A percentile compares a stretch with the other conserved stretches of the same genome.
Conservation (phyloP, 2,797 vertebrate species). For the Gastrophryne carolinensis region DNA sequence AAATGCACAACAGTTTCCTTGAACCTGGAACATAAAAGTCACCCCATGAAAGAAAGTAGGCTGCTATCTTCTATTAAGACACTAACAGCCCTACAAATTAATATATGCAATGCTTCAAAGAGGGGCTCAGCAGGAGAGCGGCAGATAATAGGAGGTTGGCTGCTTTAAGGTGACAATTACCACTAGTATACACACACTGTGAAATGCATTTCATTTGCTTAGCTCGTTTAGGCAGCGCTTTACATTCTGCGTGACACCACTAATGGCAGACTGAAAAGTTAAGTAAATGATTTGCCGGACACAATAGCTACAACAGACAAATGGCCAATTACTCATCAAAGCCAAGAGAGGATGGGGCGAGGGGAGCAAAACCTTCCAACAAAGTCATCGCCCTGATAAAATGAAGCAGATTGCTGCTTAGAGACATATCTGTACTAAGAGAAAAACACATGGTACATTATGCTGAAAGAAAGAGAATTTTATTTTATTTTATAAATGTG, state of each 20-base stretch:
- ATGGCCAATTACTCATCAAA: not conserved
- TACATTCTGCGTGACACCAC: not conserved
- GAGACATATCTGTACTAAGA: too few species aligned
- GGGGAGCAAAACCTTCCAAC: not conserved
- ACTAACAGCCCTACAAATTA: not conserved
- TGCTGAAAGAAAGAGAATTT: too few species aligned
- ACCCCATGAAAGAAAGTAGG: too few species aligned
- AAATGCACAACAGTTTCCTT: too few species aligned
- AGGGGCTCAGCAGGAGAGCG: not conserved
- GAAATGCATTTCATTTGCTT: not conserved
- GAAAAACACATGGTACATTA: too few species aligned
- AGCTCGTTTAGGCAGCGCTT: not conserved
- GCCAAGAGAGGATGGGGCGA: not conserved
- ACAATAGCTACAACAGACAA: not conserved
- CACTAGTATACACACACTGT: not conserved
- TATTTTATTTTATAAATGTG: too few species aligned
- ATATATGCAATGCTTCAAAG: not conserved
- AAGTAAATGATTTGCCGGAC: not conserved
- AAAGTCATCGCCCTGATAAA: not conserved
- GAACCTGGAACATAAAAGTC: too few species aligned
- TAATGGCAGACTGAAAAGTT: not conserved
- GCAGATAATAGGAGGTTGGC: not conserved
- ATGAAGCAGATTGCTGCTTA: slow-evolving; percentile 9
- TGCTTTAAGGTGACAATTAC: slow-evolving; percentile 1
- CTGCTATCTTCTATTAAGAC: not conserved